A percentile compares a stretch with the other conserved stretches of the same genome.
Evolutionary conservation across 2,797 vertebrate species (phyloP).

Genomic region (Callimico goeldii): DNA sequence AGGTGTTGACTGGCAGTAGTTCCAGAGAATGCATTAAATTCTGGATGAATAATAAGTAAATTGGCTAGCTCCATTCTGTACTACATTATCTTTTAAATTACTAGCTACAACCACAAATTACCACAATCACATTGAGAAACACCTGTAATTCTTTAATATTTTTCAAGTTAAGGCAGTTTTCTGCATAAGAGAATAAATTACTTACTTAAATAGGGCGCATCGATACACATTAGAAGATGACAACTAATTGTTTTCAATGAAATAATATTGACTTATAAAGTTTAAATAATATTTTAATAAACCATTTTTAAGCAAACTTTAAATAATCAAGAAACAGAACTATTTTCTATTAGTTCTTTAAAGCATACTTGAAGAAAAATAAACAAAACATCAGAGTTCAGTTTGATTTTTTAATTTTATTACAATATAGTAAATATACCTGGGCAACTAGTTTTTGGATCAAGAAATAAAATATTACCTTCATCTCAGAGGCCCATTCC

Average conservation of each 20-base stretch:
- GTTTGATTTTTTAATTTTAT: not conserved
- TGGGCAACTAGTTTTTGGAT: not conserved
- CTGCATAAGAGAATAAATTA: not conserved
- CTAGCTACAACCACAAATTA: not conserved
- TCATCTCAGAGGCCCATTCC: not conserved
- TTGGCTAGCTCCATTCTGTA: not conserved
- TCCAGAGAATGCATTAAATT: not conserved
- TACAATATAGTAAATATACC: not conserved
- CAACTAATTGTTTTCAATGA: slow-evolving; percentile 32
- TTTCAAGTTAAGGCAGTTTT: not conserved
- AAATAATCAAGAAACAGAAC: not conserved
- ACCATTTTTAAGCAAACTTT: not conserved
- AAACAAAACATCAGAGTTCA: not conserved
- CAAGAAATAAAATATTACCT: not conserved
- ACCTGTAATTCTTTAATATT: not conserved
- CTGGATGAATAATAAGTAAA: not conserved
- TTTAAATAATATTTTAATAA: not conserved
- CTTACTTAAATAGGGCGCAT: not conserved
- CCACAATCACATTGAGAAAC: slow-evolving; percentile 30
- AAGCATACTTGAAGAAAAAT: not conserved
- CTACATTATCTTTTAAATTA: slow-evolving; percentile 24
- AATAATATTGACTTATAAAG: slow-evolving; percentile 49
- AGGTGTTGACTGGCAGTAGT: not conserved
- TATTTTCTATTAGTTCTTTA: not conserved
- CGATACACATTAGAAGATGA: not conserved